A percentile compares a stretch with the other conserved stretches of the same genome.
Conservation (phyloP, 2,797 vertebrate genomes). For the Danio tinwini region DNA sequence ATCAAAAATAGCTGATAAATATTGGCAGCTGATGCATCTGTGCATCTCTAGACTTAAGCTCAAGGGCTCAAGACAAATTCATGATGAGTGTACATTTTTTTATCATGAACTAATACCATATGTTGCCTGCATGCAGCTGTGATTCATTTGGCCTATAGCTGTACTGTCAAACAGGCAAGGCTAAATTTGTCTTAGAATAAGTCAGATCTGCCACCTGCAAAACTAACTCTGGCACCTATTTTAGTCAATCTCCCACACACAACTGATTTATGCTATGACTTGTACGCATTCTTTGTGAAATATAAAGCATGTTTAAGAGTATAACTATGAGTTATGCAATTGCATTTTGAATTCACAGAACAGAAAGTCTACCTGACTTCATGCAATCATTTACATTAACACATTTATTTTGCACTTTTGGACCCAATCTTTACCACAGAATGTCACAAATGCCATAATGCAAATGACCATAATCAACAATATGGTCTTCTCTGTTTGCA, state of each 20-base stretch:
- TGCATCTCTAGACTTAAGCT: too few species aligned
- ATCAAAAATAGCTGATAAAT: too few species aligned
- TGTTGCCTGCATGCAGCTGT: background rate
- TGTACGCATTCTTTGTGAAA: background rate
- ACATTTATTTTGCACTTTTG: background rate
- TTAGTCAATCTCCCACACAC: background rate
- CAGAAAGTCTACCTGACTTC: background rate
- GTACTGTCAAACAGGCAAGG: background rate
- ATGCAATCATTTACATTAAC: background rate
- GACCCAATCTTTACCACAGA: background rate
- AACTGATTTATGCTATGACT: background rate
- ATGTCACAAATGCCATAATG: background rate
- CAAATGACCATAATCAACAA: background rate
- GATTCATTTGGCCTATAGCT: background rate
- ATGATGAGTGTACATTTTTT: background rate
- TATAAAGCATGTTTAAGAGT: background rate
- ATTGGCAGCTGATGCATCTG: too few species aligned
- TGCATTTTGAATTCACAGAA: background rate
- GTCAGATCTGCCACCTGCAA: background rate
- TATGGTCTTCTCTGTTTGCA: background rate
- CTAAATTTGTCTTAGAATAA: slow-evolving; percentile 1
- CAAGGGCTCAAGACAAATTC: background rate
- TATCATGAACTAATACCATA: background rate
- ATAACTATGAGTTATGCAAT: background rate
- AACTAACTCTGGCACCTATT: slow-evolving; percentile 7